phyloP scores from a whole-genome alignment of 2,797 vertebrate genomes.

The Eulemur coronatus region DNA sequence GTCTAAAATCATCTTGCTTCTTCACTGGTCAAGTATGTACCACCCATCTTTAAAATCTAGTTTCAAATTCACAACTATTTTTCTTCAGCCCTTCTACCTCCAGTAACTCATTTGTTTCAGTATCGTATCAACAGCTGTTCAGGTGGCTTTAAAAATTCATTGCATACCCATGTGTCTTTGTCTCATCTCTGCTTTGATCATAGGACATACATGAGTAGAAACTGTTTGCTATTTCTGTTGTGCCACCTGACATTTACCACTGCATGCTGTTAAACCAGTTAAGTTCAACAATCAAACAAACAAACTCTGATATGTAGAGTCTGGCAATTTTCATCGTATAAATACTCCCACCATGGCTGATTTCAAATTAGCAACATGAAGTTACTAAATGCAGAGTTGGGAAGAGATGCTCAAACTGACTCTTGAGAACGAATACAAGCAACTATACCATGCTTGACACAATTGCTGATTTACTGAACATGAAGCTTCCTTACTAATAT shows the following conservation, averaged over 20 bases:
- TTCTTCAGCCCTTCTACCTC: neutral
- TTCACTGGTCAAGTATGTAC: neutral
- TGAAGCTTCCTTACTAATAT: neutral
- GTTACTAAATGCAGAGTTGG: neutral
- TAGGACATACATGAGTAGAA: neutral
- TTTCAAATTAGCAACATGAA: neutral
- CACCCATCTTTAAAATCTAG: neutral
- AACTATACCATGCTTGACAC: neutral
- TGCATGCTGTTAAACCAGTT: neutral
- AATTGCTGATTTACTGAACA: neutral
- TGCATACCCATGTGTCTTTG: neutral
- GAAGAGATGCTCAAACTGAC: neutral
- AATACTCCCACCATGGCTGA: neutral
- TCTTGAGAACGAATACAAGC: neutral
- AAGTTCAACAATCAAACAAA: neutral
- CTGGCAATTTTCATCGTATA: neutral
- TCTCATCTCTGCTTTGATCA: neutral
- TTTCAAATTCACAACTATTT: neutral
- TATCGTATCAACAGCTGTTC: neutral
- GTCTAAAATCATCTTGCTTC: neutral
- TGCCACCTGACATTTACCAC: neutral
- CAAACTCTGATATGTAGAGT: no score
- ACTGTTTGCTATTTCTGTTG: neutral
- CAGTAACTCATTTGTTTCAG: neutral
- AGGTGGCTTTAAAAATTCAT: neutral